These are phyloP conservation scores for Oncorhynchus gorbuscha DNA, from an alignment of 2,113 vertebrate species.

Conservation along the genomic window DNA sequence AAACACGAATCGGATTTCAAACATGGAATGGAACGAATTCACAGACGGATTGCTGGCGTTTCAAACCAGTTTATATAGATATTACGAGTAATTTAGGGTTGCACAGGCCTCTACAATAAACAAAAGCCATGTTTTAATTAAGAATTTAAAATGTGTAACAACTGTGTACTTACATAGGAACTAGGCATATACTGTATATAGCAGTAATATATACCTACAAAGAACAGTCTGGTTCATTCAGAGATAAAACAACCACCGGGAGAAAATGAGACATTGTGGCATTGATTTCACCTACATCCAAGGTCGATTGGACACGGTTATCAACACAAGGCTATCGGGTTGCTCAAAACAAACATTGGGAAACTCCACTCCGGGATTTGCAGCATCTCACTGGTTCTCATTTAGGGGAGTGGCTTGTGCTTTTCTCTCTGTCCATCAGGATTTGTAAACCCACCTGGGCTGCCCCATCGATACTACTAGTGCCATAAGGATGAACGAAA, in stretches of 20 bases:
- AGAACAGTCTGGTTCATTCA: too few species aligned
- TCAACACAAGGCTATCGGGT: background rate
- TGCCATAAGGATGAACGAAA: background rate
- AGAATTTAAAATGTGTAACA: background rate
- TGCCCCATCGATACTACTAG: background rate
- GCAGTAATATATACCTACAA: too few species aligned
- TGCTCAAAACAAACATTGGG: background rate
- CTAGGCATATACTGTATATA: too few species aligned
- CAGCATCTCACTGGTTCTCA: background rate
- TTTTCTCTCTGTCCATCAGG: slow-evolving; percentile 39
- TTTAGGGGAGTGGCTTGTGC: slow-evolving; percentile 18
- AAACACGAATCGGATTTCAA: slow-evolving; percentile 51
- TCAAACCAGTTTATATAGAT: too few species aligned
- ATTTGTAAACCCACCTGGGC: slow-evolving; percentile 23
- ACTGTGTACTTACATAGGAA: too few species aligned
- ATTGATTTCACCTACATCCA: background rate
- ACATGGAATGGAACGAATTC: background rate
- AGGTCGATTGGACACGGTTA: background rate
- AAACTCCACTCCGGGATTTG: slow-evolving; percentile 38
- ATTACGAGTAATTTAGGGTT: background rate
- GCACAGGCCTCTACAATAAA: background rate
- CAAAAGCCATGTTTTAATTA: background rate
- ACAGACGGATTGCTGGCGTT: background rate
- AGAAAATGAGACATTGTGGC: background rate
- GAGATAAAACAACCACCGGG: background rate